phyloP scores from a whole-genome alignment of 2,113 vertebrate species.

The Numida meleagris region DNA sequence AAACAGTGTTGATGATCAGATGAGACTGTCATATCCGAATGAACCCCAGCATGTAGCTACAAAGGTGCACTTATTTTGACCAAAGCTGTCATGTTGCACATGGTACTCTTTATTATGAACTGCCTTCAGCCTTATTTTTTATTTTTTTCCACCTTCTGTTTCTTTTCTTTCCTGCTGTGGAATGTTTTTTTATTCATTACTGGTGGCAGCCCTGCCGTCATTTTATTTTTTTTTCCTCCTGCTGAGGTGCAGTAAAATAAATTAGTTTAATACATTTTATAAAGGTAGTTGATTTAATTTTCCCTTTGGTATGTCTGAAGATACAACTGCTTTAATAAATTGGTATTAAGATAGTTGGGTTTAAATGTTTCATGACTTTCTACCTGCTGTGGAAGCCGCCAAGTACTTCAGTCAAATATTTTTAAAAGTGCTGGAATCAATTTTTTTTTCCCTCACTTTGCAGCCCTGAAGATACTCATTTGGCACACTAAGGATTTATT shows the following conservation, averaged over 20 bases:
- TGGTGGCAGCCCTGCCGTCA: constrained; percentile 30
- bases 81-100: constrained; percentile 18
- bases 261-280: constrained; percentile 72
- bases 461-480: constrained; percentile 35
- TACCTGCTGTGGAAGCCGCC: constrained; percentile 46
- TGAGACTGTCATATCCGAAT: background rate
- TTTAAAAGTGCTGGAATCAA: background rate
- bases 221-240: constrained; percentile 61
- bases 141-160: background rate
- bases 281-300: constrained; percentile 71
- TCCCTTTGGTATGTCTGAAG: constrained; percentile 49
- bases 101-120: background rate
- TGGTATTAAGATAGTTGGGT: constrained; percentile 55
- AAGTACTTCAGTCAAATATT: constrained; percentile 45
- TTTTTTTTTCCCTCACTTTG: background rate
- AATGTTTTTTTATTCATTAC: constrained; percentile 51
- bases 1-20: background rate
- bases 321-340: constrained; percentile 65
- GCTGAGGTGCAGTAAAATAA: constrained; percentile 73
- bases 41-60: background rate
- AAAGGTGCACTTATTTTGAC: constrained; percentile 33
- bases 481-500: constrained; percentile 33
- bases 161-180: constrained; percentile 57
- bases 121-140: background rate
- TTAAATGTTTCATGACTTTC: constrained; percentile 51